phyloP scores from a whole-genome alignment of 2,797 vertebrate genomes.

The Sus cebifrons region DNA sequence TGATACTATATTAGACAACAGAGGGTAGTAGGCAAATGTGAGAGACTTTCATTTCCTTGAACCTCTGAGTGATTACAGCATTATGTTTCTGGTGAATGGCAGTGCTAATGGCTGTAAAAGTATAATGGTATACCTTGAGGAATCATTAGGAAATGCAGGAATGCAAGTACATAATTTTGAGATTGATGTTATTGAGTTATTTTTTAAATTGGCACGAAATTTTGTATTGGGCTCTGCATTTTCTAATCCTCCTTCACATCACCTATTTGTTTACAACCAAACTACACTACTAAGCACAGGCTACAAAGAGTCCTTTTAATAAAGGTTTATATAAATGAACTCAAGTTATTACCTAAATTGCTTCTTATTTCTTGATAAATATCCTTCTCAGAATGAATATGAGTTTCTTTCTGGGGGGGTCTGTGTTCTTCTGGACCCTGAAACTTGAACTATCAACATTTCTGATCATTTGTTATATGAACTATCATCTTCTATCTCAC shows the following conservation, averaged over 20 bases:
- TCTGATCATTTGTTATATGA: conserved; percentile 39
- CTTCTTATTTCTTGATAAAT: conserved; percentile 23
- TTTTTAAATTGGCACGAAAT: conserved; percentile 83
- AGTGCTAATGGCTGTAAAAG: conserved; percentile 82
- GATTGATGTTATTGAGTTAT: conserved; percentile 83
- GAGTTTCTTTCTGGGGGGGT: background rate
- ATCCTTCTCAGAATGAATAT: background rate
- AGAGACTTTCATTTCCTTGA: conserved; percentile 87
- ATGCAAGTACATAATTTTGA: conserved; percentile 83
- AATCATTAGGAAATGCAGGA: conserved; percentile 86
- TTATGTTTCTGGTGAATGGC: conserved; percentile 87
- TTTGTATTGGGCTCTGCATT: conserved; percentile 78
- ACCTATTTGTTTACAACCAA: conserved; percentile 80
- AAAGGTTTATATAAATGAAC: conserved; percentile 15
- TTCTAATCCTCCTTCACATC: conserved; percentile 67
- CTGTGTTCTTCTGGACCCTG: conserved; percentile 4
- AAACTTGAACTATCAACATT: conserved; percentile 31
- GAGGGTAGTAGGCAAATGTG: conserved; percentile 85
- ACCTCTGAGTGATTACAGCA: conserved; percentile 84
- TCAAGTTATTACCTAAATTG: background rate
- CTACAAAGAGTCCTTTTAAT: background rate
- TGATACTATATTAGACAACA: conserved; percentile 83
- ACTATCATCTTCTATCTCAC: background rate
- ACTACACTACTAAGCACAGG: background rate
- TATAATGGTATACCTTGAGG: conserved; percentile 81